Evolutionary conservation across 1,140 invertebrate species (phyloP), one percentile per base, ranked within the genome.

Genomic region (Drosophila yakuba): DNA sequence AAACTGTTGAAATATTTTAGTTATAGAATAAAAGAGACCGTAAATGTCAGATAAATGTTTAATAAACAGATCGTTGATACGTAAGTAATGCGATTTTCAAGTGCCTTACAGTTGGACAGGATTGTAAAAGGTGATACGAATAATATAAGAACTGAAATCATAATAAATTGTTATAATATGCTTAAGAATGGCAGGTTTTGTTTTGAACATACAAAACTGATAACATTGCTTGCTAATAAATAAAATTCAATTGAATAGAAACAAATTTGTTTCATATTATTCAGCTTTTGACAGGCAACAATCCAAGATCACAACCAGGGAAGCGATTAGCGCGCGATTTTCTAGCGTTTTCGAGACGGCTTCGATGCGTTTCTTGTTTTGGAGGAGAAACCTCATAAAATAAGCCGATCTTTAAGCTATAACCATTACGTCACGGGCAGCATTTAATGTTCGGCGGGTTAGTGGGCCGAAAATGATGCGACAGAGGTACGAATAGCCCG

Each of bases 251-350:
- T 20, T 20, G 2, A 20, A 4, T 25, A 4, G 0, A 25, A 32
- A 32, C 8, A 32, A 32, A 32, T 8, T 10, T 10, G 14, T 39
- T 10, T 2, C 23, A 50, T 56, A 57, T 28, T 28, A 38, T 1
- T 4, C 15, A 84, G 64, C 80, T 68, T 58, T 36, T 71, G 80
- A 48, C 58, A 45, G 47, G 3, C 23, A 44, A 14, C 3, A n/a
- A 83, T 50, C 80, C 10, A 36, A 52, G 47, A 76, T 56, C 47
- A 60, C 56, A 84, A 84, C 80, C 80, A n/a, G 15, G 2, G 3
- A 45, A n/a, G 11, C 11, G 48, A 11, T 20, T 41, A 20, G 8
- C n/a, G 3, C n/a, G 59, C 59, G 60, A 17, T 56, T 75, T n/a
- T 0, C 7, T 15, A 41, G 76, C 68, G 72, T 44, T 69, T 76